Conservation (phyloP, 2,113 vertebrate species). For the Martes martes region DNA sequence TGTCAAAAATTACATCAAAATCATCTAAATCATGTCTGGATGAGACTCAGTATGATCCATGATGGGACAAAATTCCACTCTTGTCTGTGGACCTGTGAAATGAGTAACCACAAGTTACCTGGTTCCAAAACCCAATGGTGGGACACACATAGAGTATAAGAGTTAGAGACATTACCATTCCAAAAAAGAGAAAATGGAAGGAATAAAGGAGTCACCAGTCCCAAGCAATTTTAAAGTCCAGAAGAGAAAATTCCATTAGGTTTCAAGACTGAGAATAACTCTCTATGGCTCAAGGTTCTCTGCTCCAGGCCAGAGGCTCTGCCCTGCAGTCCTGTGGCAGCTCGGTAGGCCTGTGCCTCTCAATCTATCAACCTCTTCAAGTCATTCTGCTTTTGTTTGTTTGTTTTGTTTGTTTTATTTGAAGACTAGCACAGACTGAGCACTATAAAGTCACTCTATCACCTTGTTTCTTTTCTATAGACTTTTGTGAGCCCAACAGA, state of each 20-base stretch:
- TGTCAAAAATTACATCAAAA: background rate
- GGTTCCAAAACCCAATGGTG: background rate
- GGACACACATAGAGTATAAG: background rate
- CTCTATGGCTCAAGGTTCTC: background rate
- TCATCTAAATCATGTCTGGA: background rate
- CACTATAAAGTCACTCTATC: background rate
- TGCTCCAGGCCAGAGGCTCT: background rate
- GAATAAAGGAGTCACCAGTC: background rate
- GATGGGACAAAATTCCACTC: background rate
- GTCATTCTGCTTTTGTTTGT: background rate
- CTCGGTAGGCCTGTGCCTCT: background rate
- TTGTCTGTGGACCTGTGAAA: background rate
- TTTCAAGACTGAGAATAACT: background rate
- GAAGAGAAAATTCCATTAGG: background rate
- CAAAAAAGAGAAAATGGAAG: background rate
- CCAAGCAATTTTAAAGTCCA: background rate
- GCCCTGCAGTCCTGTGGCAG: background rate
- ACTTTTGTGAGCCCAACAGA: background rate
- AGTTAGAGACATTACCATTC: background rate
- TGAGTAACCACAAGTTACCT: background rate
- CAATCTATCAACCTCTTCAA: background rate
- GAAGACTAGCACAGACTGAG: background rate
- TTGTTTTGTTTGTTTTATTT: background rate
- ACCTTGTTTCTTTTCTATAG: background rate
- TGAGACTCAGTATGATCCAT: background rate